These are phyloP conservation scores for Rhinoderma darwinii DNA, from an alignment of 2,113 vertebrate genomes.

Conservation along the genomic window DNA sequence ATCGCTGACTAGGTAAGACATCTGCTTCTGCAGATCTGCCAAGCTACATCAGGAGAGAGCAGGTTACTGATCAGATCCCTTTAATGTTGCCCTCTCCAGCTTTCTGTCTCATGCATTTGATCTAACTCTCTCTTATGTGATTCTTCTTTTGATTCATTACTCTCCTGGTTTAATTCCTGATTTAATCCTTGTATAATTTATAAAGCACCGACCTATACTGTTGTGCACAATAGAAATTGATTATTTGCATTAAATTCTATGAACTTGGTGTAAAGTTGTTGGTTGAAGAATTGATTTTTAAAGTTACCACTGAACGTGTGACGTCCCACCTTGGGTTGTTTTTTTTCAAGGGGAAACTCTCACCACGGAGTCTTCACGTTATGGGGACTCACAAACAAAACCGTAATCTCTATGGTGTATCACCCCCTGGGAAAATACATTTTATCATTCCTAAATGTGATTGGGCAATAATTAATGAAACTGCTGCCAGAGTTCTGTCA, in stretches of 20 bases:
- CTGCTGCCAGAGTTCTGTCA: neutral
- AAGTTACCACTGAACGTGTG: neutral
- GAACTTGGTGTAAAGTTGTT: neutral
- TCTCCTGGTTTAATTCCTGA: constrained; percentile 27
- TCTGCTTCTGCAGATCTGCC: constrained; percentile 45
- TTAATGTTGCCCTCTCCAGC: constrained; percentile 45
- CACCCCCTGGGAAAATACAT: neutral
- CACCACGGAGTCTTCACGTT: neutral
- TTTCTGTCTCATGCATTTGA: constrained; percentile 35
- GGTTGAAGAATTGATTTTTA: neutral
- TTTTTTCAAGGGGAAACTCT: neutral
- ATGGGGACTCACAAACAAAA: neutral
- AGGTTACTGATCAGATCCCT: constrained; percentile 32
- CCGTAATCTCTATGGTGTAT: neutral
- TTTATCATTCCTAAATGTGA: neutral
- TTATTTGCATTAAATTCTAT: constrained; percentile 4
- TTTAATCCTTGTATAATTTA: constrained; percentile 3
- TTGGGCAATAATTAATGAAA: too few species aligned
- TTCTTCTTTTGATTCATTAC: constrained; percentile 20
- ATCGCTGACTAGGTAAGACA: constrained; percentile 36
- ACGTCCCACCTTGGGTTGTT: neutral
- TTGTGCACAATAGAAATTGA: neutral
- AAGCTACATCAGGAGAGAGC: constrained; percentile 39
- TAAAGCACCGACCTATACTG: neutral
- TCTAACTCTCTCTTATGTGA: constrained; percentile 42